phyloP scores from a whole-genome alignment of 2,888 invertebrate species.

The Harmothoe impar region DNA sequence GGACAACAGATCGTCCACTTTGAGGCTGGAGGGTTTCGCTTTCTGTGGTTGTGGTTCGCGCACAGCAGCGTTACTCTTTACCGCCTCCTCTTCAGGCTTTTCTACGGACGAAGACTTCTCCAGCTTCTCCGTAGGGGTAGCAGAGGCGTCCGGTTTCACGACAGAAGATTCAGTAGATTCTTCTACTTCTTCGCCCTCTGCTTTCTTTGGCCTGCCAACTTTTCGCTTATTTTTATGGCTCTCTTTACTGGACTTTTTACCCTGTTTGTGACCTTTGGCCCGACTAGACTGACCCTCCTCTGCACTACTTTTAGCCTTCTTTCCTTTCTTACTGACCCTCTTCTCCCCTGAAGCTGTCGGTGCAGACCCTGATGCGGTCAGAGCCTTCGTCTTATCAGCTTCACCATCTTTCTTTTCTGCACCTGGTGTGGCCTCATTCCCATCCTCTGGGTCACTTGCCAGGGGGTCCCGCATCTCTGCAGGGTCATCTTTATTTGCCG shows the following conservation, averaged over 20 bases:
- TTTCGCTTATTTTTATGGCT: slow-evolving; percentile 19
- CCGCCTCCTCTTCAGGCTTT: not conserved
- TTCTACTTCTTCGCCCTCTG: not conserved
- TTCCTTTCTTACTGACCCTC: not conserved
- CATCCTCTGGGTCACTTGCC: slow-evolving; percentile 28
- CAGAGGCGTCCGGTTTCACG: not conserved
- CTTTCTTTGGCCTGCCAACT: slow-evolving; percentile 42
- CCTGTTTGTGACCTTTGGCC: not conserved
- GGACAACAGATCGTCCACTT: slow-evolving; percentile 13
- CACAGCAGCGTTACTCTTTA: not conserved
- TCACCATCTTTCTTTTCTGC: slow-evolving; percentile 29
- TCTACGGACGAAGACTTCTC: not conserved
- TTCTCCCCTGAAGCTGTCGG: not conserved
- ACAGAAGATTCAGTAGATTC: not conserved
- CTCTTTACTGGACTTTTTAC: slow-evolving; percentile 27
- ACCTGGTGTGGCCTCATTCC: not conserved
- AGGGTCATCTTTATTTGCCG: slow-evolving; percentile 54
- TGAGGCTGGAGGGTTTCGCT: not conserved
- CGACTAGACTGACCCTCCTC: slow-evolving; percentile 46
- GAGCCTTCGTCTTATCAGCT: not conserved
- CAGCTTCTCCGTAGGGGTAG: not conserved
- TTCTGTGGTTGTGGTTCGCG: not conserved
- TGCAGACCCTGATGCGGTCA: not conserved
- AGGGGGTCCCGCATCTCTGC: slow-evolving; percentile 6
- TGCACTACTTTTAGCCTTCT: slow-evolving; percentile 1